Evolutionary conservation across 92 coral and sea anemone species (phyloP).

Genomic region (Umimayanthus kanabou): DNA sequence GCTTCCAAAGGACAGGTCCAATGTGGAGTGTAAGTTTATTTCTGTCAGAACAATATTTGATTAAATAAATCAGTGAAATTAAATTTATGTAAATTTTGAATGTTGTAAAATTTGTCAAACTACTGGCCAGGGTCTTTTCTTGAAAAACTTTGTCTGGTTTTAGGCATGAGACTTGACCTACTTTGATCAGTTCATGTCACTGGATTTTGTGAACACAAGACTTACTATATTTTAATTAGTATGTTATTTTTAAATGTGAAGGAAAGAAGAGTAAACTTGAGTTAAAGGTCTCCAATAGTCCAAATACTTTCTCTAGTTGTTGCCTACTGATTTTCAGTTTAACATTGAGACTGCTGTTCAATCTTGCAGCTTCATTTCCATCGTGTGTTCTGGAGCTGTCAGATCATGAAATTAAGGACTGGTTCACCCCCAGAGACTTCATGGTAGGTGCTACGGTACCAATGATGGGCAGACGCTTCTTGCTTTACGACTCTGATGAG

Average conservation of each 20-base stretch:
- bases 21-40: slow-evolving; percentile 84
- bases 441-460: slow-evolving; percentile 91
- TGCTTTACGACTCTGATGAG: slow-evolving; percentile 91
- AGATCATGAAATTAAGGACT: slow-evolving; percentile 94
- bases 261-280: not conserved
- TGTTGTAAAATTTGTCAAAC: too few relatives aligned
- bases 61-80: too few relatives aligned
- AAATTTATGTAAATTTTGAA: too few relatives aligned
- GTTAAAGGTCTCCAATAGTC: not conserved
- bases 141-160: too few relatives aligned
- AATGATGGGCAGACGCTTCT: slow-evolving; percentile 89
- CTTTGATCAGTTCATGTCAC: too few relatives aligned
- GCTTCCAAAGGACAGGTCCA: slow-evolving; percentile 84
- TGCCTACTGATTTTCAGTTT: not conserved
- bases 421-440: slow-evolving; percentile 96
- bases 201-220: not conserved
- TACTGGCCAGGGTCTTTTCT: too few relatives aligned
- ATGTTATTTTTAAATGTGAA: too few relatives aligned
- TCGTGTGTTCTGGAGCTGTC: slow-evolving; percentile 92
- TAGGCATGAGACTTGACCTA: not conserved
- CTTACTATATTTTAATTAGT: not conserved
- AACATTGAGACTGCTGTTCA: not conserved
- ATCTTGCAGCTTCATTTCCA: slow-evolving; percentile 85
- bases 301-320: not conserved
- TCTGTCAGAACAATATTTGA: too few relatives aligned